phyloP scores from a whole-genome alignment of 2,113 vertebrate genomes.

The Dunckerocampus dactyliophorus region DNA sequence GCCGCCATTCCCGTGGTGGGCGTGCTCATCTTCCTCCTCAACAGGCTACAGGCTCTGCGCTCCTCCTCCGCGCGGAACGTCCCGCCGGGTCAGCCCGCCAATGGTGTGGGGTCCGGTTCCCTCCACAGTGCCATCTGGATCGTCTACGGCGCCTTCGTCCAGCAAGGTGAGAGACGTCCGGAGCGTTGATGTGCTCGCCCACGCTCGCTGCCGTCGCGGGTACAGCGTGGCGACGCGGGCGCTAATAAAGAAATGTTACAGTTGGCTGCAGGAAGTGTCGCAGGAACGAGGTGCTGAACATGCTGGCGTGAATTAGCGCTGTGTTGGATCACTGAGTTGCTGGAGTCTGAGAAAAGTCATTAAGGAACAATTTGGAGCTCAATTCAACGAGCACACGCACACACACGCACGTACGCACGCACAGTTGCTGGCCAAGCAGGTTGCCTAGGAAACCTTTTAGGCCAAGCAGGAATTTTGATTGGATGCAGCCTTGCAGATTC shows the following conservation, averaged over 20 bases:
- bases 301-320: too few species aligned
- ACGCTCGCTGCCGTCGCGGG: too few species aligned
- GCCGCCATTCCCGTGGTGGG: constrained; percentile 91
- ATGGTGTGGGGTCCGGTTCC: constrained; percentile 72
- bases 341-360: background rate
- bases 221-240: too few species aligned
- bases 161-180: constrained; percentile 80
- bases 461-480: constrained; percentile 45
- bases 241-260: too few species aligned
- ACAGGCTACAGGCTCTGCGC: constrained; percentile 85
- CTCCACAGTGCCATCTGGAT: constrained; percentile 96
- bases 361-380: background rate
- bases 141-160: constrained; percentile 93
- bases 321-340: too few species aligned
- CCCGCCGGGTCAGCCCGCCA: constrained; percentile 59
- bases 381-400: background rate
- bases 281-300: too few species aligned
- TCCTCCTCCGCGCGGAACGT: constrained; percentile 65
- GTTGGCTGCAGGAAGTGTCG: too few species aligned
- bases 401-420: constrained; percentile 1
- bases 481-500: constrained; percentile 24
- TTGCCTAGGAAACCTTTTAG: constrained; percentile 53
- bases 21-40: constrained; percentile 91
- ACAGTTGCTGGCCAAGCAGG: constrained; percentile 36
- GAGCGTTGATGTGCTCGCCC: too few species aligned